phyloP scores from a whole-genome alignment of 2,797 vertebrate genomes.

The Phalloptychus januarius region DNA sequence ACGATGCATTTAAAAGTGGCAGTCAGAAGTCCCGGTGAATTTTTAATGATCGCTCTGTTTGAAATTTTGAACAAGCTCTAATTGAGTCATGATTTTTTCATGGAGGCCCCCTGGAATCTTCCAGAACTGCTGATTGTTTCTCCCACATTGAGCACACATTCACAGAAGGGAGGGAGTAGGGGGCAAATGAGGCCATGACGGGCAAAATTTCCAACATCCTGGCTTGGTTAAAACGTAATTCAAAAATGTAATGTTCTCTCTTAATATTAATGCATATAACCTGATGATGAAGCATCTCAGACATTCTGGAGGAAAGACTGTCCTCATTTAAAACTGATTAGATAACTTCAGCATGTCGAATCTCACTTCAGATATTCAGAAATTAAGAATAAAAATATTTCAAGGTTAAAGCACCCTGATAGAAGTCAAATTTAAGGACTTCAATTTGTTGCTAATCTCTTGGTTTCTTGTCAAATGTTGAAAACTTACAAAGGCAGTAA shows the following conservation, averaged over 20 bases:
- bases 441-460: background rate
- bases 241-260: slow-evolving; percentile 29
- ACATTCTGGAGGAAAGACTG: slow-evolving; percentile 15
- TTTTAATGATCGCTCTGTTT: slow-evolving; percentile 76
- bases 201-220: slow-evolving; percentile 25
- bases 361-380: slow-evolving; percentile 14
- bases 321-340: slow-evolving; percentile 15
- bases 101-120: slow-evolving; percentile 56
- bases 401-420: slow-evolving; percentile 4
- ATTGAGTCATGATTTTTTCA: slow-evolving; percentile 79
- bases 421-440: slow-evolving; percentile 27
- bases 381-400: background rate
- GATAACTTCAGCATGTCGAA: slow-evolving; percentile 11
- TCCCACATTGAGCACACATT: slow-evolving; percentile 58
- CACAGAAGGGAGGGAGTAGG: slow-evolving; percentile 4
- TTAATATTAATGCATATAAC: slow-evolving; percentile 19
- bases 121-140: slow-evolving; percentile 70
- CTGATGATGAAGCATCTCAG: slow-evolving; percentile 13
- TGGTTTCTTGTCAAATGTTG: background rate
- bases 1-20: slow-evolving; percentile 74
- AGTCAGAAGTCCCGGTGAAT: slow-evolving; percentile 72
- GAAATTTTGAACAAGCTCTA: slow-evolving; percentile 75
- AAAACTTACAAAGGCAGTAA: background rate
- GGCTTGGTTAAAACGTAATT: slow-evolving; percentile 11
- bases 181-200: slow-evolving; percentile 14